A percentile compares a stretch with the other conserved stretches of the same genome.
Evolutionary conservation across 2,113 vertebrate species (phyloP).

Genomic region (Gopherus evgoodei): DNA sequence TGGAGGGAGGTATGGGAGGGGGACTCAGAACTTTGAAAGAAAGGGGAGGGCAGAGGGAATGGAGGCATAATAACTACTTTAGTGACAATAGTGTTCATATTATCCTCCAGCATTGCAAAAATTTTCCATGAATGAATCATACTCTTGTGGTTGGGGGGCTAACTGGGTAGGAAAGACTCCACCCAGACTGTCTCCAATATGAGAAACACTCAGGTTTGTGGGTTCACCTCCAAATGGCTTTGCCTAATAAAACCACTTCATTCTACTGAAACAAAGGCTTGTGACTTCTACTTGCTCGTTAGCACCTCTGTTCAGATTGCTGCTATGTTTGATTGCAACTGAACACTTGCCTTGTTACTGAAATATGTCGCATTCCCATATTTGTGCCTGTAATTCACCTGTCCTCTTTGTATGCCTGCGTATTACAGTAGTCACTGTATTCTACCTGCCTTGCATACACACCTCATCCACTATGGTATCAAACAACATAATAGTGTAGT

Average conservation of each 20-base stretch:
- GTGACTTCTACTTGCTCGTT: not conserved
- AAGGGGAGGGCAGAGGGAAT: not conserved
- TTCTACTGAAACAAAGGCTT: constrained; percentile 4
- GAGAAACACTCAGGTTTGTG: constrained; percentile 41
- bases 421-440: not conserved
- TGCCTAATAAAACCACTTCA: not conserved
- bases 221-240: not conserved
- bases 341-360: not conserved
- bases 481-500: not conserved
- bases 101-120: not conserved
- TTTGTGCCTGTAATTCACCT: not conserved
- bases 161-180: not conserved
- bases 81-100: not conserved
- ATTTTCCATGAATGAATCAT: not conserved
- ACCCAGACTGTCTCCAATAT: not conserved
- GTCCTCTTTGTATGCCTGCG: not conserved
- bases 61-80: not conserved
- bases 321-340: constrained; percentile 13
- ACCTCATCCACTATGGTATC: not conserved
- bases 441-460: not conserved
- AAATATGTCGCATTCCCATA: not conserved
- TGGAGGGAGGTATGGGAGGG: not conserved
- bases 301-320: not conserved
- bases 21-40: not conserved
- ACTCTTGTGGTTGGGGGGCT: not conserved